Evolutionary conservation across 2,797 vertebrate genomes (phyloP).

Genomic region (Rhabdophis nuchalis): DNA sequence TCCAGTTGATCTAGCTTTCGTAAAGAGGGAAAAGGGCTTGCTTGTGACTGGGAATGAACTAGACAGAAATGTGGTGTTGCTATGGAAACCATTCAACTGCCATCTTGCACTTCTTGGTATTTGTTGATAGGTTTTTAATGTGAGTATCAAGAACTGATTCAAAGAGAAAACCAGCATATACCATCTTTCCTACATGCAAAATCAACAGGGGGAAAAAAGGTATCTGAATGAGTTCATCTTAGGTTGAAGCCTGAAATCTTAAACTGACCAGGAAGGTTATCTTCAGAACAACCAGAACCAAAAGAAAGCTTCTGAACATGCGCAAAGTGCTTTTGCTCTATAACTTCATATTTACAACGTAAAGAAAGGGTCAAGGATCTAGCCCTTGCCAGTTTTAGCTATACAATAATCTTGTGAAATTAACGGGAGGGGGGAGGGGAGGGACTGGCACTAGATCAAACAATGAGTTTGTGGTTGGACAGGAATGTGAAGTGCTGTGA

Average conservation of each 20-base stretch:
- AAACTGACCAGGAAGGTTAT: neutral
- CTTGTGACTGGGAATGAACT: neutral
- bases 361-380: neutral
- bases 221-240: neutral
- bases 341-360: neutral
- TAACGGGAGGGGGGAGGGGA: too few species aligned
- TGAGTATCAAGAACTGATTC: neutral
- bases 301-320: neutral
- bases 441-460: neutral
- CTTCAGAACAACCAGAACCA: neutral
- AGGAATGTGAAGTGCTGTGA: neutral
- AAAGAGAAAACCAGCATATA: neutral
- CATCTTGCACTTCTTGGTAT: constrained; percentile 15
- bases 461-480: neutral
- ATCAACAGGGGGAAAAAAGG: neutral
- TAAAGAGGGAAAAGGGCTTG: neutral
- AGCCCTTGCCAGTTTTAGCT: neutral
- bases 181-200: neutral
- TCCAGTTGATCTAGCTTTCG: neutral
- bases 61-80: constrained; percentile 21
- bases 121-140: constrained; percentile 25
- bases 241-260: neutral
- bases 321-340: neutral
- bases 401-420: neutral
- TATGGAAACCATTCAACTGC: constrained; percentile 15